These are phyloP conservation scores for Anabacerthia variegaticeps DNA, from an alignment of 2,797 vertebrate species.

Conservation along the genomic window DNA sequence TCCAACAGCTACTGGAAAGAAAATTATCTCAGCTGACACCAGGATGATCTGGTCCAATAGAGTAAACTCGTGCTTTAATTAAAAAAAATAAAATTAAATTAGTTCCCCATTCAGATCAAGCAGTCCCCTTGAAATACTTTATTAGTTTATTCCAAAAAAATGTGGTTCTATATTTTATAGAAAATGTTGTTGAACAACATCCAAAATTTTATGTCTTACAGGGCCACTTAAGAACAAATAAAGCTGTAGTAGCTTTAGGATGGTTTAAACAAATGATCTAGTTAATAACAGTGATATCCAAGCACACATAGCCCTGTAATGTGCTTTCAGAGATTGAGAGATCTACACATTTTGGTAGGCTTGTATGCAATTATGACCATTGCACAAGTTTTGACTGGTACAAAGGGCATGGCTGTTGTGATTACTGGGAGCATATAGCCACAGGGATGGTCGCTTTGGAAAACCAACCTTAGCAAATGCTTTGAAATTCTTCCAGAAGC, in stretches of 20 bases:
- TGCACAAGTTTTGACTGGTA: not conserved
- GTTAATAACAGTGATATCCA: not conserved
- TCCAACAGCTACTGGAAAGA: not conserved
- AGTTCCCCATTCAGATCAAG: not conserved
- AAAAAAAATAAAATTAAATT: not conserved
- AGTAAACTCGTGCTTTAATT: not conserved
- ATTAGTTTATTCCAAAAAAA: not conserved
- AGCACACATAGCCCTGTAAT: not conserved
- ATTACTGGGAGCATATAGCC: not conserved
- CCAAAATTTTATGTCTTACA: not conserved
- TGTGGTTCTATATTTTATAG: not conserved
- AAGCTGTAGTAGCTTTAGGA: not conserved
- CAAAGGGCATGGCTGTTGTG: rapidly evolving
- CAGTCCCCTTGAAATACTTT: not conserved
- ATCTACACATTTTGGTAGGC: not conserved
- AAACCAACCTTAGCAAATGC: not conserved
- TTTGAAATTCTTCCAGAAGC: not conserved
- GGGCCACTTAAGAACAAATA: not conserved
- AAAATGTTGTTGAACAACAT: not conserved
- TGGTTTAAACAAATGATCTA: not conserved
- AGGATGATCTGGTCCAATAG: not conserved
- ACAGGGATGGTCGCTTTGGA: not conserved
- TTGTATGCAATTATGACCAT: not conserved
- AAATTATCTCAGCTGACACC: not conserved
- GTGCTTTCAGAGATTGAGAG: not conserved